Evolutionary conservation across 2,113 vertebrate species (phyloP).

Genomic region (Haplochromis vanheusdeni): DNA sequence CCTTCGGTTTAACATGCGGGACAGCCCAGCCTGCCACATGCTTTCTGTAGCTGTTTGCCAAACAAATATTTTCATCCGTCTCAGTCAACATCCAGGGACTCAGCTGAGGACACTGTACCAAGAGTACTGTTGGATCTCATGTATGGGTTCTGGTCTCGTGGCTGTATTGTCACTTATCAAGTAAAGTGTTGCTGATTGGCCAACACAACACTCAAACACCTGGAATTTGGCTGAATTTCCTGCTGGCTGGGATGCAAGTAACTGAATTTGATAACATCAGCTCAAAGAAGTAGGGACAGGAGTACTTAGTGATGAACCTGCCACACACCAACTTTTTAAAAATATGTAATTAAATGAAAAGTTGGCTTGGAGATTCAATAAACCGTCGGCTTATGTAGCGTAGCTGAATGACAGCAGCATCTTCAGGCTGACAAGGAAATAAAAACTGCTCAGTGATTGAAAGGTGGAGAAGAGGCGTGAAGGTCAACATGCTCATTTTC

Average conservation of each 20-base stretch:
- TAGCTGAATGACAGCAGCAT: neutral
- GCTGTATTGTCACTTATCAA: too few relatives aligned
- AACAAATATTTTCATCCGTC: too few relatives aligned
- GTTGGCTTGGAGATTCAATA: neutral
- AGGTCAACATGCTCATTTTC: neutral
- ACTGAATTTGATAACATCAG: neutral
- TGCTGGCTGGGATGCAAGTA: neutral
- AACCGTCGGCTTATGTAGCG: neutral
- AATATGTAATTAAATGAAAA: neutral
- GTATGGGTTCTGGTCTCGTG: too few relatives aligned
- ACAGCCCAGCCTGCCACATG: too few relatives aligned
- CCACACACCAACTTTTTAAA: neutral
- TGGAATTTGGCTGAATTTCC: neutral
- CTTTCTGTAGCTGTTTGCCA: too few relatives aligned
- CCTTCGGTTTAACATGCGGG: too few relatives aligned
- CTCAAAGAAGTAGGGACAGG: neutral
- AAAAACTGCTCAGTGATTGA: neutral
- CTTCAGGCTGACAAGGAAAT: neutral
- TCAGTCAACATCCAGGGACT: too few relatives aligned
- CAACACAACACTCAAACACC: neutral
- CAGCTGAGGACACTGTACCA: too few relatives aligned
- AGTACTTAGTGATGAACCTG: fast-evolving
- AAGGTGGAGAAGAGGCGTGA: neutral
- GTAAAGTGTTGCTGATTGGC: neutral
- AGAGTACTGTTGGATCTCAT: too few relatives aligned